These are phyloP conservation scores for Hippocampus guttulatus DNA, from an alignment of 2,113 vertebrate species.

Conservation along the genomic window DNA sequence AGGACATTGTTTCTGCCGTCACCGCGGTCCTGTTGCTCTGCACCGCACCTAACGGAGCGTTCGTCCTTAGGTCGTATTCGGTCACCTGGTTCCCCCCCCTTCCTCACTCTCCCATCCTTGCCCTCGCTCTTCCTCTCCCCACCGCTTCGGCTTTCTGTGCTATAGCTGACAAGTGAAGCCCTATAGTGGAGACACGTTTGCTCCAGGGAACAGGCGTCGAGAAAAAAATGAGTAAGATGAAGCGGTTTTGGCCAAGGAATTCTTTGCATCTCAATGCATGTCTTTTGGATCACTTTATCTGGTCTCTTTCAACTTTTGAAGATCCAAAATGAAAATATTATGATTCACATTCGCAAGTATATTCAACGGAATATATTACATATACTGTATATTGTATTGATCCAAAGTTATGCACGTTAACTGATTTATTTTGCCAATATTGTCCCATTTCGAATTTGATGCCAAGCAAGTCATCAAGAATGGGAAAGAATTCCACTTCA, in stretches of 20 bases:
- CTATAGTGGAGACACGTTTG: conserved; percentile 54
- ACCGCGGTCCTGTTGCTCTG: conserved; percentile 68
- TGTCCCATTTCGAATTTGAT: too few relatives aligned
- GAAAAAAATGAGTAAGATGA: conserved; percentile 27
- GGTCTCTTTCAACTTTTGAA: conserved; percentile 33
- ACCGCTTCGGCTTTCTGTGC: conserved; percentile 46
- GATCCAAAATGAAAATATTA: not conserved
- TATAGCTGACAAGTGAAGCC: conserved; percentile 68
- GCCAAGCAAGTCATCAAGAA: too few relatives aligned
- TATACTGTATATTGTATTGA: too few relatives aligned
- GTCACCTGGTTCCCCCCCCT: conserved; percentile 59
- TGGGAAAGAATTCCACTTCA: too few relatives aligned
- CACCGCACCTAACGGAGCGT: conserved; percentile 62
- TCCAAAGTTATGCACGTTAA: too few relatives aligned
- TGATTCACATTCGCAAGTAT: not conserved
- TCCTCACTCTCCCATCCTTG: conserved; percentile 1
- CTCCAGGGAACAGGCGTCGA: conserved; percentile 53
- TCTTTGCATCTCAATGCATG: conserved; percentile 51
- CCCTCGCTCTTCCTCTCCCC: conserved; percentile 5
- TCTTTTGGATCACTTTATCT: conserved; percentile 71
- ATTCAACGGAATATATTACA: too few relatives aligned
- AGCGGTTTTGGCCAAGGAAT: conserved; percentile 42
- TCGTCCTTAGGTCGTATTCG: conserved; percentile 69
- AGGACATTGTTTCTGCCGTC: conserved; percentile 60
- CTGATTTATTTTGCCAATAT: too few relatives aligned